Percentiles rank a stretch among this genome's conserved stretches.
Evolutionary conservation across 2,888 invertebrate species (phyloP).

Genomic region (Sphaerophoria rueppellii): DNA sequence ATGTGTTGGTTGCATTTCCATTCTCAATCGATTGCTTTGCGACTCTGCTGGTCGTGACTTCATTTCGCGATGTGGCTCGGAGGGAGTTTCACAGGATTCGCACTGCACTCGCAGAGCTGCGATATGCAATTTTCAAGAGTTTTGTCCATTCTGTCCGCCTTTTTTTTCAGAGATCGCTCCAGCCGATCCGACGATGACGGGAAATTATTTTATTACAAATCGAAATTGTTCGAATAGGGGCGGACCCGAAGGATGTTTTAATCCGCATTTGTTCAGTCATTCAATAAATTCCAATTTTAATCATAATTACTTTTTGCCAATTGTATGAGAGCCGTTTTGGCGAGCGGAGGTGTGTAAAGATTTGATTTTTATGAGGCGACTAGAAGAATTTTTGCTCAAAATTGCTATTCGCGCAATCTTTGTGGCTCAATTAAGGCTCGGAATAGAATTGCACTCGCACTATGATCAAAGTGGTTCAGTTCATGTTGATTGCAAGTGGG

Average conservation of each 20-base stretch:
- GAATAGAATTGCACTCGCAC: neutral
- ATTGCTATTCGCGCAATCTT: conserved; percentile 22
- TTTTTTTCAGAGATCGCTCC: conserved; percentile 55
- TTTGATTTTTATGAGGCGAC: conserved; percentile 61
- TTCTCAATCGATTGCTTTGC: conserved; percentile 60
- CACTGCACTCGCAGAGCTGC: neutral
- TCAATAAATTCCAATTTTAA: conserved; percentile 76
- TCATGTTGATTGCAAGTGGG: conserved; percentile 66
- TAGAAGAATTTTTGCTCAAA: conserved; percentile 37
- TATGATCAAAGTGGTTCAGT: conserved; percentile 37
- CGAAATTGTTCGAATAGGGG: conserved; percentile 75
- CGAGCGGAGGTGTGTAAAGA: conserved; percentile 69
- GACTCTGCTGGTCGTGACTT: conserved; percentile 60
- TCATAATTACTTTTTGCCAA: conserved; percentile 75
- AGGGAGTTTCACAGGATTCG: conserved; percentile 59
- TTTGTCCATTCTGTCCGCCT: conserved; percentile 59
- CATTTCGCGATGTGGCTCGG: conserved; percentile 55
- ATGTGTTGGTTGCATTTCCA: conserved; percentile 45
- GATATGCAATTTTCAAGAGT: conserved; percentile 3
- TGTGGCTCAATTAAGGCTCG: conserved; percentile 66
- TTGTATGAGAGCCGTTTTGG: conserved; percentile 50
- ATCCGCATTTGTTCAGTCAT: conserved; percentile 75
- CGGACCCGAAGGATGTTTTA: conserved; percentile 75
- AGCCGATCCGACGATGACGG: conserved; percentile 69
- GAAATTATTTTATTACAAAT: conserved; percentile 76